These are phyloP conservation scores for Probaryconus sp. DNA, from an alignment of 1,140 invertebrate genomes.

Conservation along the genomic window DNA sequence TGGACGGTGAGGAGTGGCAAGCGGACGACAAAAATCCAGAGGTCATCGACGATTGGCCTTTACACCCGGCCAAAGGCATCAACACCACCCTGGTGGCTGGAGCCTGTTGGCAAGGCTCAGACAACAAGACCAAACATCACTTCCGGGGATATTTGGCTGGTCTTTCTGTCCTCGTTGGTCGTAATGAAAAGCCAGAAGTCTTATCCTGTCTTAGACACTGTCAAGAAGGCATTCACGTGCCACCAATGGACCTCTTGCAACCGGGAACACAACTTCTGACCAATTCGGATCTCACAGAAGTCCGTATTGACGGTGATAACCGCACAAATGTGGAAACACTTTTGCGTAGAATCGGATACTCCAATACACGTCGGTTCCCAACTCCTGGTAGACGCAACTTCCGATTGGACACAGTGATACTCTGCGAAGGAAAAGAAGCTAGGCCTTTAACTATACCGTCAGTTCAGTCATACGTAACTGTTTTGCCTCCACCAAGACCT, in stretches of 20 bases:
- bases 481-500: constrained; percentile 90
- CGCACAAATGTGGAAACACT: constrained; percentile 92
- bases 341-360: constrained; percentile 92
- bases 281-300: constrained; percentile 90
- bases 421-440: constrained; percentile 78
- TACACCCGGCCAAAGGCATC: constrained; percentile 95
- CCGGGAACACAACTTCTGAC: constrained; percentile 86
- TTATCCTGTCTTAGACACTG: constrained; percentile 91
- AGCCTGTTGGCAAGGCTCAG: constrained; percentile 98
- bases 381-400: constrained; percentile 94
- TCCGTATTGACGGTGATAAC: constrained; percentile 94
- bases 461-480: constrained; percentile 91
- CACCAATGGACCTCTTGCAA: constrained; percentile 86
- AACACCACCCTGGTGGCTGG: constrained; percentile 97
- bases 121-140: constrained; percentile 92
- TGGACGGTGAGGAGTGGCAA: constrained; percentile 92
- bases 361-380: constrained; percentile 92
- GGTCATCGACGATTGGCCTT: constrained; percentile 99
- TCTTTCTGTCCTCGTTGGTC: constrained; percentile 88
- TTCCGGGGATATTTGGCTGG: constrained; percentile 93
- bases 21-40: constrained; percentile 92
- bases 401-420: constrained; percentile 87
- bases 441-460: constrained; percentile 79
- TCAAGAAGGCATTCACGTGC: constrained; percentile 88
- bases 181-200: constrained; percentile 88